Conservation (phyloP, 1,140 invertebrate genomes). For the Subanguina moxae region DNA sequence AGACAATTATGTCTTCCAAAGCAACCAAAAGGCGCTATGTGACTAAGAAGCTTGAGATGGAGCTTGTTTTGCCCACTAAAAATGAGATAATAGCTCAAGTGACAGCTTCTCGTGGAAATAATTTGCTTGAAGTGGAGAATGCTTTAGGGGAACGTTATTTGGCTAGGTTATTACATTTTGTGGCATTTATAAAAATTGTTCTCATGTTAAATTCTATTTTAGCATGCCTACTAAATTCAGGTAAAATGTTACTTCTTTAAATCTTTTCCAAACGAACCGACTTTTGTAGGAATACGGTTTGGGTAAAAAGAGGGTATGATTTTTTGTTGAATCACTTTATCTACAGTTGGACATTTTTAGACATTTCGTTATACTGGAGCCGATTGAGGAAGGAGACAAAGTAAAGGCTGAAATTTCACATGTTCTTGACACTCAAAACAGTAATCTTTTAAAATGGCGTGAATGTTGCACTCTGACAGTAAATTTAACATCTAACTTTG, state of each 20-base stretch:
- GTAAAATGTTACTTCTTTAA: too few relatives aligned
- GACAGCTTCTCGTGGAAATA: constrained; percentile 31
- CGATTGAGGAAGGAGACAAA: constrained; percentile 43
- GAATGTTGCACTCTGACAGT: background rate
- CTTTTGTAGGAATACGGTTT: constrained; percentile 19
- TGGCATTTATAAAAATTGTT: background rate
- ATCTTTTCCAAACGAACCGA: too few relatives aligned
- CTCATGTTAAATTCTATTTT: background rate
- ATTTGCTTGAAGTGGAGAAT: constrained; percentile 33
- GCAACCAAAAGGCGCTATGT: constrained; percentile 38
- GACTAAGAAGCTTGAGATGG: constrained; percentile 28
- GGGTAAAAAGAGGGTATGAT: constrained; percentile 34
- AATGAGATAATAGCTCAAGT: constrained; percentile 33
- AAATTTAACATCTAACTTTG: too few relatives aligned
- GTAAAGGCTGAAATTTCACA: constrained; percentile 36
- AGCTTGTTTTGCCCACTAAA: constrained; percentile 27
- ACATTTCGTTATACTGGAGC: constrained; percentile 32
- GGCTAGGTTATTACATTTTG: constrained; percentile 2
- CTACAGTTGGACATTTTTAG: too few relatives aligned
- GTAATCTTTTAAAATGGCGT: constrained; percentile 2
- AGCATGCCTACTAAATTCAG: constrained; percentile 39
- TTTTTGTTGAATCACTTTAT: too few relatives aligned
- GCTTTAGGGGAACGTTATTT: constrained; percentile 20
- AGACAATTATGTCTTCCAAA: constrained; percentile 27
- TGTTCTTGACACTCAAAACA: constrained; percentile 36